A percentile compares a stretch with the other conserved stretches of the same genome.
These are phyloP conservation scores for Eulemur rufifrons DNA, from an alignment of 2,113 vertebrate genomes.

Conservation along the genomic window DNA sequence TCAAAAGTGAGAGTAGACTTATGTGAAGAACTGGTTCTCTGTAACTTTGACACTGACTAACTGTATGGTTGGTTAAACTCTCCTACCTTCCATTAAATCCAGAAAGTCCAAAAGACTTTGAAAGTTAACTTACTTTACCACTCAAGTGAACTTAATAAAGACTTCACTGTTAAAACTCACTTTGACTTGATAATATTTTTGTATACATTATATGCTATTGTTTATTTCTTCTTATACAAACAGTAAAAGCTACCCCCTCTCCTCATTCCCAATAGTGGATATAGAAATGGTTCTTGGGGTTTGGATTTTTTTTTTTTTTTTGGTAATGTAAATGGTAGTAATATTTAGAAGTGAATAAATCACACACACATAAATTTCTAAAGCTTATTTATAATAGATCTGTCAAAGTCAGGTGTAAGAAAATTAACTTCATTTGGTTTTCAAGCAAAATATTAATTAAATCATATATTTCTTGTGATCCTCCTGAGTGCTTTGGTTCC, in stretches of 20 bases:
- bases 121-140: not conserved
- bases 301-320: not conserved
- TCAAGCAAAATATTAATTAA: constrained; percentile 40
- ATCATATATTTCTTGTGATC: not conserved
- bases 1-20: not conserved
- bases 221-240: constrained; percentile 37
- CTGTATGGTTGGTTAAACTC: not conserved
- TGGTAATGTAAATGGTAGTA: not conserved
- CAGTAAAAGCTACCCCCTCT: not conserved
- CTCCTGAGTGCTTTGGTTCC: not conserved
- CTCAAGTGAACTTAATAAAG: not conserved
- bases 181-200: not conserved
- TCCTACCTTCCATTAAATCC: not conserved
- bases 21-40: not conserved
- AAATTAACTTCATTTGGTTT: constrained; percentile 21
- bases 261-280: not conserved
- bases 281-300: not conserved
- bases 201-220: not conserved
- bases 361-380: not conserved
- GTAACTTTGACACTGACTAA: not conserved
- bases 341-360: constrained; percentile 5
- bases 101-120: not conserved
- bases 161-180: not conserved
- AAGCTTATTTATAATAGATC: not conserved
- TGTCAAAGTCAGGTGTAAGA: not conserved